Evolutionary conservation across 2,113 vertebrate genomes (phyloP), one percentile per base, ranked within the genome.

Genomic region (Myrmecobius fasciatus): DNA sequence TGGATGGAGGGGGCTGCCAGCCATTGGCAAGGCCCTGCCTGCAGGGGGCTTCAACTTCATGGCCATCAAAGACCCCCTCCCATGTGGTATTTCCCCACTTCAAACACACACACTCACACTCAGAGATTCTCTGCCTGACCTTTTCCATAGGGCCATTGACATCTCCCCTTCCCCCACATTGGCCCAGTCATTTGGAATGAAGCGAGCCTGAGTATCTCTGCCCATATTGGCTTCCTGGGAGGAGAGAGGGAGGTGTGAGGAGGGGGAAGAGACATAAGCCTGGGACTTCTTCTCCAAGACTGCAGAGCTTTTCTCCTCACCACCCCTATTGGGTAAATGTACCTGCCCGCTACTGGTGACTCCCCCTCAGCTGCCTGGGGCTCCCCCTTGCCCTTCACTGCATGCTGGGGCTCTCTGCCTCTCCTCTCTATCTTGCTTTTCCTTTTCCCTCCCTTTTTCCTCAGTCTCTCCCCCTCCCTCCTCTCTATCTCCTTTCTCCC

Each of bases 21-120:
- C 92, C 93, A 96, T 96, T 93, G 96, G 95, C 94, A 83, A 92
- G 54, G 94, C 88, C 92, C 93, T 53, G 0, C 95, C 94, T 52
- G 53, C 56, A 96, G 60, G 53, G 67, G 67, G 67, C 36, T 75
- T 75, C n/a, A n/a, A 22, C 67, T 43, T 14, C 17, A 36, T 14
- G 0, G 12, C 36, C 60, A 67, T 28, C 60, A 22, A 75, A 91
- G 43, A 10, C 11, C 36, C 3, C 89, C 4, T n/a, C 14, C 46
- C 52, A 43, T 92, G n/a, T n/a, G n/a, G n/a, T n/a, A n/a, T 51
- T 91, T 92, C 26, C 36, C 36, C 67, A 75, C 67, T 75, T 75
- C 60, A 75, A n/a, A 75, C 60, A 75, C 36, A 17, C 60, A 75
- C 14, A 31, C 53, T 4, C 53, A 54, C 25, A 54, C 25, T 0